Evolutionary conservation across 2,797 vertebrate genomes (phyloP).

Genomic region (Manis crassicaudata): DNA sequence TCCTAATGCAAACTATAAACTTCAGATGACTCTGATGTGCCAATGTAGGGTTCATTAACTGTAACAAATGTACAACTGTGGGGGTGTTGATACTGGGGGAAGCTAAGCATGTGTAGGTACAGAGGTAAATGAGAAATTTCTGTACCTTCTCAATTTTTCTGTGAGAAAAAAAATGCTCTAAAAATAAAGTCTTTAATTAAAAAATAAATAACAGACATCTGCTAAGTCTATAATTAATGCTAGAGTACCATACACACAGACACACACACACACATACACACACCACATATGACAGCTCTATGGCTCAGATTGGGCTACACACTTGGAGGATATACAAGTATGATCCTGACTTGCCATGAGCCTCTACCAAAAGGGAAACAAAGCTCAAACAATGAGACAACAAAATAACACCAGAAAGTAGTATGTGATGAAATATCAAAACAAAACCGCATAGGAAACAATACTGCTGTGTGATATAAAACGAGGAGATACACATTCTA

Average conservation of each 20-base stretch:
- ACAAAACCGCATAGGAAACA: not conserved
- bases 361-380: not conserved
- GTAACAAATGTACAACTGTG: too few relatives aligned
- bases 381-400: not conserved
- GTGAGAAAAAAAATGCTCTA: not conserved
- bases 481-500: not conserved
- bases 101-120: too few relatives aligned
- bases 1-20: not conserved
- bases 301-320: not conserved
- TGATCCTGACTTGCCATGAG: not conserved
- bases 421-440: not conserved
- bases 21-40: not conserved
- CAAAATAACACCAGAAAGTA: not conserved
- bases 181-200: not conserved
- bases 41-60: not conserved
- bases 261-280: not conserved
- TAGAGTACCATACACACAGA: not conserved
- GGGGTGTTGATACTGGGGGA: not conserved
- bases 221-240: not conserved
- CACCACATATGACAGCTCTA: accelerated
- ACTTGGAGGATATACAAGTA: not conserved
- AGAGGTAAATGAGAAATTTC: not conserved
- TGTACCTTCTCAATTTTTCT: not conserved
- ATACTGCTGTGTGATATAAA: not conserved
- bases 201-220: not conserved